Conservation (phyloP, 2,888 invertebrate species). For the Caenorhabditis angaria region DNA sequence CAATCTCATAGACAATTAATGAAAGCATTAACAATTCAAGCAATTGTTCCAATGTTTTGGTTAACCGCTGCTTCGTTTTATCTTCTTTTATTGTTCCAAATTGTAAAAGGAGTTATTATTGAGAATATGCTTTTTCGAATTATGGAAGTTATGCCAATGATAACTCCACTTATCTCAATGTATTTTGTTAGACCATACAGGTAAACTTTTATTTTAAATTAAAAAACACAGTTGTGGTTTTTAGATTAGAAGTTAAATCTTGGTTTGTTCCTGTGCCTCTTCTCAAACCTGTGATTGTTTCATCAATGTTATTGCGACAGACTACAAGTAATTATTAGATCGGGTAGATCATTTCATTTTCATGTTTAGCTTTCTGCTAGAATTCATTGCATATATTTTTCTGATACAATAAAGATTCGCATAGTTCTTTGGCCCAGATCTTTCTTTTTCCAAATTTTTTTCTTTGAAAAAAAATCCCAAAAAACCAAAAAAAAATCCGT, state of each 20-base stretch:
- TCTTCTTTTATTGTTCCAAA: constrained; percentile 13
- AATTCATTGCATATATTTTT: too few relatives aligned
- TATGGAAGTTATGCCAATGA: constrained; percentile 40
- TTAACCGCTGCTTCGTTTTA: constrained; percentile 20
- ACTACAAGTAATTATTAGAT: neutral
- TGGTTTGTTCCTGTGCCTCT: constrained; percentile 14
- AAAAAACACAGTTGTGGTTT: neutral
- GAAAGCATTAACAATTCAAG: constrained; percentile 27
- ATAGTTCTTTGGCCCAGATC: too few relatives aligned
- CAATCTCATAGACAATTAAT: constrained; percentile 21
- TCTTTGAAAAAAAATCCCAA: too few relatives aligned
- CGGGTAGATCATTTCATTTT: neutral
- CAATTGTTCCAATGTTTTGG: constrained; percentile 25
- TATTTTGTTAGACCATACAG: constrained; percentile 39
- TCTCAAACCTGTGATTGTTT: constrained; percentile 17
- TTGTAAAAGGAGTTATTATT: constrained; percentile 17
- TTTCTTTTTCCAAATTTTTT: too few relatives aligned
- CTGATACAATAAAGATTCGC: too few relatives aligned
- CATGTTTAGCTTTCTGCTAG: too few relatives aligned
- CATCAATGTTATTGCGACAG: constrained; percentile 7
- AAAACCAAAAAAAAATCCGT: too few relatives aligned
- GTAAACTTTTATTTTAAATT: constrained; percentile 1
- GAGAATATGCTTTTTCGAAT: constrained; percentile 23
- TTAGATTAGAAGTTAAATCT: constrained; percentile 8
- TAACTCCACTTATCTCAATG: constrained; percentile 37